Evolutionary conservation across 1,140 invertebrate species (phyloP), one percentile per base, ranked within the genome.

Genomic region (Zaprionus gabonicus): DNA sequence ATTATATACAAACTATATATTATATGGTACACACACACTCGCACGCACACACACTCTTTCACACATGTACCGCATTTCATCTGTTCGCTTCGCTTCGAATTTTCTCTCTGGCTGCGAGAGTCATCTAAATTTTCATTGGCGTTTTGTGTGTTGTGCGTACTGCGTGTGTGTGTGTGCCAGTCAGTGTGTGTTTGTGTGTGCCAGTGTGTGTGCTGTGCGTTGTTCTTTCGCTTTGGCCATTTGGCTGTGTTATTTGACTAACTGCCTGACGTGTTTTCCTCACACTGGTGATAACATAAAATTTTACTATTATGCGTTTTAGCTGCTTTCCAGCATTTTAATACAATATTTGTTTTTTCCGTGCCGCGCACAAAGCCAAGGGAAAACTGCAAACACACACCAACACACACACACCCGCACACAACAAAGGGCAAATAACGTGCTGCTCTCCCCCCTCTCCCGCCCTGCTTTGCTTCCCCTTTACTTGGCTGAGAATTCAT

Each of bases 281-380:
- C 85, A 88, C 83, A 81, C 76, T 78, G 87, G 91, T 73, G 83
- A 91, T 92, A 92, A 91, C 91, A 88, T 92, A 92, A 92, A 92
- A 92, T 92, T 92, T 92, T 92, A 92, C 87, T 91, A 88, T 92
- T 91, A 92, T 92, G 91, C 87, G 91, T 83, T 92, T 92, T 88
- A 91, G 90, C 84, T 92, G 91, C 87, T 87, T 86, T 92, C 91
- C 76, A 92, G 91, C 91, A 92, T 92, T 92, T 92, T 92, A 92
- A 92, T 92, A 92, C 84, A 90, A 90, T 85, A 90, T 90, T 91
- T 90, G 79, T 81, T 88, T 85, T 76, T 76, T 76, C 59, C 72
- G 51, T 71, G 71, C 62, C 76, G 28, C 64, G 67, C 55, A 41
- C 57, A 80, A 44, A 60, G 56, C 44, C 56, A 41, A 56, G 62